A percentile compares a stretch with the other conserved stretches of the same genome.
phyloP scores from a whole-genome alignment of 2,113 vertebrate species.

The Lophura nycthemera region DNA sequence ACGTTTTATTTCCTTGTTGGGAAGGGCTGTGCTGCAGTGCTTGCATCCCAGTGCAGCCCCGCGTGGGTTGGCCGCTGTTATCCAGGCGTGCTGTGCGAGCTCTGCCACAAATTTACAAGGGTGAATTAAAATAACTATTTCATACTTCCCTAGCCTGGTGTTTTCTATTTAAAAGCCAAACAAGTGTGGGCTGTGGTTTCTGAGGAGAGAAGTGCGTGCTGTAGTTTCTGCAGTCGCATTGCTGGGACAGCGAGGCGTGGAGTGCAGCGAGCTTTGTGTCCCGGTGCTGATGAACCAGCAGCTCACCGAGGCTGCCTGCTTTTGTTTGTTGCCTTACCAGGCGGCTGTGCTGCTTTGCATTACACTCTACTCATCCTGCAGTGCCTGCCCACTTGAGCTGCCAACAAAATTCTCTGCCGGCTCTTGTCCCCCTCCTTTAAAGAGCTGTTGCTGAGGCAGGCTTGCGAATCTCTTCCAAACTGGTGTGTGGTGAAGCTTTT shows the following conservation, averaged over 20 bases:
- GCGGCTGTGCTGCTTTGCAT: background rate
- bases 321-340: background rate
- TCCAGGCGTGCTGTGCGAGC: background rate
- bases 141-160: background rate
- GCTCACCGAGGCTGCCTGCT: background rate
- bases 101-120: conserved; percentile 12
- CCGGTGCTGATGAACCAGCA: fast-evolving
- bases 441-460: background rate
- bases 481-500: background rate
- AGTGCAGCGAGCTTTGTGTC: background rate
- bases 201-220: too few species aligned
- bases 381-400: conserved; percentile 21
- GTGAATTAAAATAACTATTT: conserved; percentile 38
- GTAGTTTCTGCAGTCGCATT: too few species aligned
- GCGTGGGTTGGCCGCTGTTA: background rate
- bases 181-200: background rate
- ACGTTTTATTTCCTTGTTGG: background rate
- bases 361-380: background rate
- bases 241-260: background rate
- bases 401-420: background rate
- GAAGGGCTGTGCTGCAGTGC: fast-evolving
- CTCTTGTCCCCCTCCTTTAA: background rate
- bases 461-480: background rate
- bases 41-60: background rate
- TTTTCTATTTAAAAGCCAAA: conserved; percentile 44